Evolutionary conservation across 1,140 invertebrate genomes (phyloP).

Genomic region (Lepidurus apus): DNA sequence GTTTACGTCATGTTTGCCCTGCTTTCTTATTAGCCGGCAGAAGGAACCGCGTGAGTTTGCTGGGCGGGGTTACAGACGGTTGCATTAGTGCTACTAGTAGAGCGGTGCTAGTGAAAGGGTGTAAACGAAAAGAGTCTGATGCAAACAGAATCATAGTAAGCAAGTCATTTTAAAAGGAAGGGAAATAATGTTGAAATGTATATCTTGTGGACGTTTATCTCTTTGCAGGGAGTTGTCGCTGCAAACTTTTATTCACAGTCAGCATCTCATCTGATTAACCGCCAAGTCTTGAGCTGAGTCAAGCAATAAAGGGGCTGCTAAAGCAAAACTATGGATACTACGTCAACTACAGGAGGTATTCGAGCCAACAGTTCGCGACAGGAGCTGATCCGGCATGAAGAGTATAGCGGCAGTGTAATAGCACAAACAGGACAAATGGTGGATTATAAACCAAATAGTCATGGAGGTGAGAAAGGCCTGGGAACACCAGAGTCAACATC

Average conservation of each 20-base stretch:
- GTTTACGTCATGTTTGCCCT: not conserved
- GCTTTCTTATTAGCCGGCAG: constrained; percentile 17
- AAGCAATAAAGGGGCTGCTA: too few species aligned
- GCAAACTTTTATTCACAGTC: too few species aligned
- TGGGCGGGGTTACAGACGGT: not conserved
- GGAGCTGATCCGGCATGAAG: constrained; percentile 33
- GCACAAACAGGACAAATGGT: constrained; percentile 12
- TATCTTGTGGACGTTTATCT: too few species aligned
- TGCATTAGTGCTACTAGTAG: not conserved
- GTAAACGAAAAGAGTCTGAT: not conserved
- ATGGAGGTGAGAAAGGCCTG: not conserved
- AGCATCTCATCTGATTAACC: too few species aligned
- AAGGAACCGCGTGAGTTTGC: not conserved
- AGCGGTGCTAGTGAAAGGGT: not conserved
- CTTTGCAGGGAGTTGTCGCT: too few species aligned
- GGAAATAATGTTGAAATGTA: too few species aligned
- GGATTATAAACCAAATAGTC: not conserved
- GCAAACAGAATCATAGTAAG: too few species aligned
- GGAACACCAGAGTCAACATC: not conserved
- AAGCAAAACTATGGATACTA: constrained; percentile 29
- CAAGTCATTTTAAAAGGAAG: too few species aligned
- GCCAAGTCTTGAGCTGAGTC: too few species aligned
- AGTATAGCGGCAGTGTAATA: not conserved
- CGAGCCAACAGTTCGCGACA: constrained; percentile 32
- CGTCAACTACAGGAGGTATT: constrained; percentile 32